Conservation (phyloP, 2,113 vertebrate species). For the Cettia cetti region DNA sequence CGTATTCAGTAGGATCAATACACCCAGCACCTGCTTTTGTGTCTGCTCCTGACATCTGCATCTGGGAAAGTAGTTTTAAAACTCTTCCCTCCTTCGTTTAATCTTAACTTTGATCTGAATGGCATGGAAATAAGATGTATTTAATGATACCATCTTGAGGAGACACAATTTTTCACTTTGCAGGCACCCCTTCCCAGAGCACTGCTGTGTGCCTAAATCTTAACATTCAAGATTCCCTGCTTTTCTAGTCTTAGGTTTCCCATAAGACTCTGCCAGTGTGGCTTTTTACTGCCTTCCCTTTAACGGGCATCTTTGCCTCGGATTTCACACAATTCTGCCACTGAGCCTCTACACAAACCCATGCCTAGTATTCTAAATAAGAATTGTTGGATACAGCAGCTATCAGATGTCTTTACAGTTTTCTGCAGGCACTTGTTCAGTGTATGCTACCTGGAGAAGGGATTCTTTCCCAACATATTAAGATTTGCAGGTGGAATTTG, state of each 20-base stretch:
- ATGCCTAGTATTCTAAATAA: neutral
- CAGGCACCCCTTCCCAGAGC: neutral
- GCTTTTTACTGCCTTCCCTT: neutral
- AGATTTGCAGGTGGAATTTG: conserved; percentile 14
- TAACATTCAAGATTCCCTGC: neutral
- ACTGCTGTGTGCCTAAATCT: neutral
- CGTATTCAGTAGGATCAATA: conserved; percentile 30
- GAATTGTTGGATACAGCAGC: neutral
- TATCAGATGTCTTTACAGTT: neutral
- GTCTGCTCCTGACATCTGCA: neutral
- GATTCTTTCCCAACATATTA: neutral
- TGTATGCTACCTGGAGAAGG: neutral
- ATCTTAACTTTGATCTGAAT: neutral
- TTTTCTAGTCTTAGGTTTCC: neutral
- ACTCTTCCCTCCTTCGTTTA: neutral
- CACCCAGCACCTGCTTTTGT: conserved; percentile 40
- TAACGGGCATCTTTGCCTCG: neutral
- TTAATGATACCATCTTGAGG: neutral
- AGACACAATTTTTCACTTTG: neutral
- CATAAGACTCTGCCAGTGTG: rapidly evolving
- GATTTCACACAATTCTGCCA: neutral
- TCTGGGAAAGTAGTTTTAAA: conserved; percentile 25
- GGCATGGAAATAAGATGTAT: neutral
- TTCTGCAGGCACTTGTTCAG: neutral
- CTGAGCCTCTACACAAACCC: neutral